Evolutionary conservation across 2,888 invertebrate genomes (phyloP).

Genomic region (Drosophila birchii): DNA sequence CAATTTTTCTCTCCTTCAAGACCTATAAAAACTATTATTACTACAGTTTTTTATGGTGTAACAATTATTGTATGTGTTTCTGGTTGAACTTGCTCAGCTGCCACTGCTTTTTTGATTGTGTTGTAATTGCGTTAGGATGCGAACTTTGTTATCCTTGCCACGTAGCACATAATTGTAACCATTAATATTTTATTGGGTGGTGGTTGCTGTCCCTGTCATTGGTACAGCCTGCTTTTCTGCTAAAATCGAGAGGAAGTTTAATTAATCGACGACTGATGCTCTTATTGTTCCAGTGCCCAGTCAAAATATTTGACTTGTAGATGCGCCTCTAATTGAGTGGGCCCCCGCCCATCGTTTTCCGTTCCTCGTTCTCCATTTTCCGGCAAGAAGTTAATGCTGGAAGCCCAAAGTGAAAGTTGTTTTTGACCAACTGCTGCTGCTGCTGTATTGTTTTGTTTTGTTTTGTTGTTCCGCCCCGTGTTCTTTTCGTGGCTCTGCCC

Average conservation of each 20-base stretch:
- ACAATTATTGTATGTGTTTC: constrained; percentile 27
- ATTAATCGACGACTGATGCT: constrained; percentile 77
- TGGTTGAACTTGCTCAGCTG: constrained; percentile 44
- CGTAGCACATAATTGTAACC: constrained; percentile 79
- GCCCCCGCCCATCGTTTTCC: constrained; percentile 6
- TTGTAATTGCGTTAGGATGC: constrained; percentile 67
- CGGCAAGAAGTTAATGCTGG: constrained; percentile 26
- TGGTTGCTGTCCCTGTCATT: constrained; percentile 56
- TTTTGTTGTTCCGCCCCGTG: constrained; percentile 22
- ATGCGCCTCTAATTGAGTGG: constrained; percentile 77
- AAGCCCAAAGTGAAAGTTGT: constrained; percentile 50
- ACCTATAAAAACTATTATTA: neutral
- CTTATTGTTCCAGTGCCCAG: constrained; percentile 69
- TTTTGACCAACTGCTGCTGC: constrained; percentile 49
- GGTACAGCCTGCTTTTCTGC: constrained; percentile 45
- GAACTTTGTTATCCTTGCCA: constrained; percentile 71
- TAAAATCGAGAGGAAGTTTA: constrained; percentile 48
- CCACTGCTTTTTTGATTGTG: constrained; percentile 70
- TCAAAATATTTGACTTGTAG: constrained; percentile 81
- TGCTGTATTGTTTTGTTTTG: constrained; percentile 41
- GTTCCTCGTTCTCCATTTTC: neutral
- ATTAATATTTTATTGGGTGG: constrained; percentile 80
- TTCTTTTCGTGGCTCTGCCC: constrained; percentile 53
- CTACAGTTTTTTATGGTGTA: constrained; percentile 24
- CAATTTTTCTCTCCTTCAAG: neutral